Evolutionary conservation across 2,113 vertebrate genomes (phyloP).

Genomic region (Enhydra lutris): DNA sequence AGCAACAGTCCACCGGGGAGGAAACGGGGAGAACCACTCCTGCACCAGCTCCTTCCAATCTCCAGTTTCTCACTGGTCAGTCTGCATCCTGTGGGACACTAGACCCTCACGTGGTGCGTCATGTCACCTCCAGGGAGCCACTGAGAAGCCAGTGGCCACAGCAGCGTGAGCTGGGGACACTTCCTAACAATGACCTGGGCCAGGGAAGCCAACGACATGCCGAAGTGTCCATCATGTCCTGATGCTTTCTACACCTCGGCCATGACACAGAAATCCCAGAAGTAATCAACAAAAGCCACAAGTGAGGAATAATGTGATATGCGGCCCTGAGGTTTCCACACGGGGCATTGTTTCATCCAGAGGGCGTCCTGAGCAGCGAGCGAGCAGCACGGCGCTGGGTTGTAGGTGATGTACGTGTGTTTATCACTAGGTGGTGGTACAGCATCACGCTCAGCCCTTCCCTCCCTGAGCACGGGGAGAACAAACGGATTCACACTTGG

Average conservation of each 20-base stretch:
- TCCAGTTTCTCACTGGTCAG: neutral
- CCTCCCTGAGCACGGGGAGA: neutral
- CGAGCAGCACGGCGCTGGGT: neutral
- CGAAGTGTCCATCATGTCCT: neutral
- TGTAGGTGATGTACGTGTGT: fast-evolving
- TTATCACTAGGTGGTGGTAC: slow-evolving; percentile 78
- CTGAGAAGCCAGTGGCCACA: neutral
- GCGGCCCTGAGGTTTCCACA: neutral
- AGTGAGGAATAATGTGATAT: neutral
- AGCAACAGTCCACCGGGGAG: neutral
- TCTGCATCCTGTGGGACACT: neutral
- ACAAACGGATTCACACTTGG: neutral
- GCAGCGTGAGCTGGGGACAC: neutral
- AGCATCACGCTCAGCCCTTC: slow-evolving; percentile 50
- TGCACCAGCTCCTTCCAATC: neutral
- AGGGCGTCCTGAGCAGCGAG: fast-evolving
- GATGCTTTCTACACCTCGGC: neutral
- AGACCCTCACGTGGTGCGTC: neutral
- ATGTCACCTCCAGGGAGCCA: neutral
- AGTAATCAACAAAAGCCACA: neutral
- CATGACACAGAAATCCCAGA: neutral
- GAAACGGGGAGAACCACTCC: no score
- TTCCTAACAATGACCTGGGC: neutral
- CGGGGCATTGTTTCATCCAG: fast-evolving
- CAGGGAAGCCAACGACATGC: neutral